Conservation (phyloP, 2,888 invertebrate species). For the Brachyopa scutellaris region DNA sequence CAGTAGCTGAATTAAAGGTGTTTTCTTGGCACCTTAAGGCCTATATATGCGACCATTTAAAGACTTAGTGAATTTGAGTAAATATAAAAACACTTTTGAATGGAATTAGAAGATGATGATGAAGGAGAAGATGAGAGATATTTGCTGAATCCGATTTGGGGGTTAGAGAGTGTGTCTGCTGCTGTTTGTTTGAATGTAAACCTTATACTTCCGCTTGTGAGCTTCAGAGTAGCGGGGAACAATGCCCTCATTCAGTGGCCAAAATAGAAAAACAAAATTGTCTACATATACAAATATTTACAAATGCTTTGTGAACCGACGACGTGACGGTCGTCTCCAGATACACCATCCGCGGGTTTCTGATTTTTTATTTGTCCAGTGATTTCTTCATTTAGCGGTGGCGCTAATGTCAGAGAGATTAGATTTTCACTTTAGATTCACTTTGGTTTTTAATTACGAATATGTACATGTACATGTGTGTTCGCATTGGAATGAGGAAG, state of each 20-base stretch:
- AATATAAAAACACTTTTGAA: slow-evolving; percentile 43
- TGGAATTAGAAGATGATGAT: slow-evolving; percentile 28
- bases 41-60: slow-evolving; percentile 15
- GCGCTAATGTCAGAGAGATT: slow-evolving; percentile 27
- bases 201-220: slow-evolving; percentile 52
- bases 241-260: slow-evolving; percentile 62
- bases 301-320: slow-evolving; percentile 44
- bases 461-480: no score
- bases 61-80: slow-evolving; percentile 29
- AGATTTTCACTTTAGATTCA: background rate
- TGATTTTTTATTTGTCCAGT: slow-evolving; percentile 4
- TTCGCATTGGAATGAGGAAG: background rate
- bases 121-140: slow-evolving; percentile 1
- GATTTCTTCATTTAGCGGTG: slow-evolving; percentile 22
- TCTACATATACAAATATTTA: slow-evolving; percentile 54
- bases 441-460: background rate
- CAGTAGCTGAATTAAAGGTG: slow-evolving; percentile 69
- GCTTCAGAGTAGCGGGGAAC: slow-evolving; percentile 30
- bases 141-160: slow-evolving; percentile 56
- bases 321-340: slow-evolving; percentile 3
- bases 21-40: slow-evolving; percentile 68
- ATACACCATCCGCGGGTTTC: background rate
- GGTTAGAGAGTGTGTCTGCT: slow-evolving; percentile 6
- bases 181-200: slow-evolving; percentile 42
- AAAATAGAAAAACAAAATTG: background rate